Conservation (phyloP, 2,888 invertebrate species). For the Nowickia ferox region DNA sequence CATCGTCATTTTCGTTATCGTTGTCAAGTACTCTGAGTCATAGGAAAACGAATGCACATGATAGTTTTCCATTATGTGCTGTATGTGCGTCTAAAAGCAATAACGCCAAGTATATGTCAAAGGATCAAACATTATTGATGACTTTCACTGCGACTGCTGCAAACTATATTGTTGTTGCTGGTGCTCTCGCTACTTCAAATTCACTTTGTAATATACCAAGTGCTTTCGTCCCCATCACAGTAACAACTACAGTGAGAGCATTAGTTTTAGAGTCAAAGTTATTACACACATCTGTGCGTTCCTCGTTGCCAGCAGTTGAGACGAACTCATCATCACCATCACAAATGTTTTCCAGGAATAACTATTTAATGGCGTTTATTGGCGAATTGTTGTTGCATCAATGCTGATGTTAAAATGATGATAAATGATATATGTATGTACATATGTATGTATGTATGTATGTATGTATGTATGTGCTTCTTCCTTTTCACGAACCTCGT, state of each 20-base stretch:
- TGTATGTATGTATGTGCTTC: not conserved
- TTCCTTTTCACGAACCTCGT: conserved; percentile 40
- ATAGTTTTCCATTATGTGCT: conserved; percentile 67
- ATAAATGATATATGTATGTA: conserved; percentile 73
- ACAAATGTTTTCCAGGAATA: conserved; percentile 39
- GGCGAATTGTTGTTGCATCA: conserved; percentile 70
- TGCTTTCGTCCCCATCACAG: conserved; percentile 29
- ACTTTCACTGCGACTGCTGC: conserved; percentile 60
- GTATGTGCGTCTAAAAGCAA: conserved; percentile 68
- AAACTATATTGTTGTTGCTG: conserved; percentile 29
- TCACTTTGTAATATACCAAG: conserved; percentile 62
- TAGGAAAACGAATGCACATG: conserved; percentile 57
- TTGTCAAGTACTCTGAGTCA: conserved; percentile 29
- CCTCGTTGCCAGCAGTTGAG: conserved; percentile 9
- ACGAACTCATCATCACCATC: conserved; percentile 21
- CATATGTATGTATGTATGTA: too few species aligned
- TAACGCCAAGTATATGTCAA: conserved; percentile 73
- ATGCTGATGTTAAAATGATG: conserved; percentile 80
- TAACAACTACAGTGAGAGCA: conserved; percentile 46
- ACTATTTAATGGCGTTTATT: conserved; percentile 76
- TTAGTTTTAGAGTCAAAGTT: conserved; percentile 47
- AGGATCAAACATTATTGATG: conserved; percentile 75
- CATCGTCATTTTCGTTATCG: conserved; percentile 40
- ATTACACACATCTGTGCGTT: conserved; percentile 58
- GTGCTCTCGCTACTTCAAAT: conserved; percentile 58